A percentile compares a stretch with the other conserved stretches of the same genome.
Evolutionary conservation across 2,797 vertebrate species (phyloP).

Genomic region (Leptodactylus fallax): DNA sequence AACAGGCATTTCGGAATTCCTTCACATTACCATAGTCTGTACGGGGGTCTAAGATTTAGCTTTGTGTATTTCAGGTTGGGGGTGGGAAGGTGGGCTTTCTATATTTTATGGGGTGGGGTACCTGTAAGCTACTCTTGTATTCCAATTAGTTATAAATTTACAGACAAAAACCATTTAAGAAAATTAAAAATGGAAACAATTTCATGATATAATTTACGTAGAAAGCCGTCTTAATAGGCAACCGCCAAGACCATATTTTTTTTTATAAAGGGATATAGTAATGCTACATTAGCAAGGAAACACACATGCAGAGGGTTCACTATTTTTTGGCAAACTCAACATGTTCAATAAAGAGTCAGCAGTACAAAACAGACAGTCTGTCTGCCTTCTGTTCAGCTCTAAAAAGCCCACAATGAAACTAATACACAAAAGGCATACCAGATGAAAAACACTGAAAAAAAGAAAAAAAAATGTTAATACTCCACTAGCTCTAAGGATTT

Average conservation of each 20-base stretch:
- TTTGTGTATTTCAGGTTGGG: neutral
- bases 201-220: neutral
- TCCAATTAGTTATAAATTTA: conserved; percentile 39
- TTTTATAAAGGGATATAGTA: conserved; percentile 50
- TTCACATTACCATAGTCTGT: neutral
- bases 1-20: conserved; percentile 47
- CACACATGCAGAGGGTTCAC: conserved; percentile 62
- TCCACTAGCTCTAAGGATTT: conserved; percentile 66
- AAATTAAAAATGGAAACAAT: conserved; percentile 14
- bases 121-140: conserved; percentile 38
- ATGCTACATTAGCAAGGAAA: conserved; percentile 59
- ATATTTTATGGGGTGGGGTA: neutral
- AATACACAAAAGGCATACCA: conserved; percentile 80
- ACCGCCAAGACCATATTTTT: neutral
- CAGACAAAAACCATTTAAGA: neutral
- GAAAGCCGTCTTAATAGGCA: neutral
- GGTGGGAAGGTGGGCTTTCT: neutral
- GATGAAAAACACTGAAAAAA: conserved; percentile 83
- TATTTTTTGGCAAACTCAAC: conserved; percentile 71
- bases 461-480: conserved; percentile 74
- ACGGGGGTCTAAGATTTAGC: neutral
- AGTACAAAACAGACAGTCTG: conserved; percentile 82
- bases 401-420: conserved; percentile 76
- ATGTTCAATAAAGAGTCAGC: conserved; percentile 81
- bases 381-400: conserved; percentile 82